A percentile compares a stretch with the other conserved stretches of the same genome.
Conservation (phyloP, 1,140 invertebrate genomes). For the Cydia splendana region DNA sequence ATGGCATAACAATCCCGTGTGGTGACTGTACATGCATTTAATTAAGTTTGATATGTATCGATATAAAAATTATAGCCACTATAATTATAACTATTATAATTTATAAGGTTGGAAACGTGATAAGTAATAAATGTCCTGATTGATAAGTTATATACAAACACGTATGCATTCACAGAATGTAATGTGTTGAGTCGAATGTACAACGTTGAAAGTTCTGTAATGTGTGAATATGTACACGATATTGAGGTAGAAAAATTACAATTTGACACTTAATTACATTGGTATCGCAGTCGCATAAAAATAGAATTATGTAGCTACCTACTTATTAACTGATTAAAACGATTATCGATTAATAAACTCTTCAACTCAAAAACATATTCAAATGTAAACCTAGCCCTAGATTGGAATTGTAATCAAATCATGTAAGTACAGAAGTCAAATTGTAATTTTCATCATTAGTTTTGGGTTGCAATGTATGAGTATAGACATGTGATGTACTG, state of each 20-base stretch:
- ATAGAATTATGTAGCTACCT: no score
- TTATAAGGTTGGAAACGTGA: conserved; percentile 9
- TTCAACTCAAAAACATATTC: no score
- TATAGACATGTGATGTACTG: conserved; percentile 1
- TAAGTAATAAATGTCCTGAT: background rate
- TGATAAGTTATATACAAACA: conserved; percentile 28
- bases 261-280: conserved; percentile 16
- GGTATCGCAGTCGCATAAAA: background rate
- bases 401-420: background rate
- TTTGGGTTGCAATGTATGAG: conserved; percentile 19
- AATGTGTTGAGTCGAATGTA: conserved; percentile 9
- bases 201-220: background rate
- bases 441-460: conserved; percentile 8
- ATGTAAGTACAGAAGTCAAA: background rate
- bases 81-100: no score
- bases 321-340: no score
- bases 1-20: no score
- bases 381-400: background rate
- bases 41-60: conserved; percentile 14
- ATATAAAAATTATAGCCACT: background rate
- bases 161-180: conserved; percentile 9
- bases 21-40: background rate
- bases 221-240: conserved; percentile 28
- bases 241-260: conserved; percentile 15
- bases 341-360: no score